Evolutionary conservation across 2,888 invertebrate genomes (phyloP), one percentile per base, ranked within the genome.

Genomic region (Allygus modestus): DNA sequence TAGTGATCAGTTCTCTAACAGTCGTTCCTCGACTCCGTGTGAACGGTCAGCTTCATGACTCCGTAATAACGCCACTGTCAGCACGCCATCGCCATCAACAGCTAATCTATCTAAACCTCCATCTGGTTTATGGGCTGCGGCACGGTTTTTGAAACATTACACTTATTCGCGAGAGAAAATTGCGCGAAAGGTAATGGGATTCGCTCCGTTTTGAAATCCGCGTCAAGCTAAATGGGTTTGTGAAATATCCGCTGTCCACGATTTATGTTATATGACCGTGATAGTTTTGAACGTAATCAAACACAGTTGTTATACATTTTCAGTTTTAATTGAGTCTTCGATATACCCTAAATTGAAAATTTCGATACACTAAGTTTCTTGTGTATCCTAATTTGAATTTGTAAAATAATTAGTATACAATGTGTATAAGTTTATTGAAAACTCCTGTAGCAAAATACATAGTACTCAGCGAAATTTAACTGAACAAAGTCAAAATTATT

Each of bases 71-170:
- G 12, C 26, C 41, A 33, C 51, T 0, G 58, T 2, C 46, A 15
- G 58, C 79, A 75, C 75, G 58, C 79, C 79, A 79, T 17, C 26
- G 15, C 46, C 77, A 43, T 54, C 77, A 51, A 15, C 46, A 23
- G 77, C 28, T 33, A 46, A 33, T 31, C 51, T 20, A 33, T 51
- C 58, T 51, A 26, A 41, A 28, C 41, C 37, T 77, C 43, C 26
- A 54, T 46, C 33, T 51, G 23, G 46, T 51, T 46, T 54, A 54
- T 79, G 51, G 23, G 31, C 58, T 65, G 65, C 65, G 28, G 65
- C 65, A 20, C 65, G 15, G 65, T 28, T 26, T 65, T 65, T 65
- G 65, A 28, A 65, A 65, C 65, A 65, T 65, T 65, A 65, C 65
- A 31, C 65, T 65, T 28, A 28, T 65, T 54, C 20, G 65, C 15